These are phyloP conservation scores for Linyphia triangularis DNA, from an alignment of 2,888 invertebrate genomes.

Conservation along the genomic window DNA sequence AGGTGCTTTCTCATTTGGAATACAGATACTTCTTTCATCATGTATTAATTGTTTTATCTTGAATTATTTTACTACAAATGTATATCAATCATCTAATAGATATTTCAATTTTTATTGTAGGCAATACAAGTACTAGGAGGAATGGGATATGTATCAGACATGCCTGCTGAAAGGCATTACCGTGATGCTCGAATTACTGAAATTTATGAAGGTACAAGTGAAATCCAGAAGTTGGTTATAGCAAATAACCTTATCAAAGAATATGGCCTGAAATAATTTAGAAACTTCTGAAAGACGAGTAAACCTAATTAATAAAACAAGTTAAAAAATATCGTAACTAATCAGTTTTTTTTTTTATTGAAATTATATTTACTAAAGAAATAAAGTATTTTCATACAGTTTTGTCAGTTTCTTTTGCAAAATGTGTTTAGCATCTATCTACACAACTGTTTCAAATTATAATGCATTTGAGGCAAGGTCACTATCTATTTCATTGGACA, in stretches of 20 bases:
- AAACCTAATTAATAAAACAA: too few relatives aligned
- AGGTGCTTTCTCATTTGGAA: too few relatives aligned
- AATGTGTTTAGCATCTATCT: background rate
- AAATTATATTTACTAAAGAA: conserved; percentile 7
- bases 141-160: conserved; percentile 96
- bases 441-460: background rate
- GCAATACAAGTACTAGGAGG: conserved; percentile 93
- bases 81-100: background rate
- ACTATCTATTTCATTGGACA: conserved; percentile 89
- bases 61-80: background rate
- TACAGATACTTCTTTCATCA: too few relatives aligned
- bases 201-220: conserved; percentile 98
- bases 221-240: conserved; percentile 96
- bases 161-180: conserved; percentile 97
- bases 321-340: background rate
- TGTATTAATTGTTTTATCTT: too few relatives aligned
- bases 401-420: background rate
- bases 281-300: background rate
- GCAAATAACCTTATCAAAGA: conserved; percentile 93
- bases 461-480: conserved; percentile 38
- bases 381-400: conserved; percentile 40
- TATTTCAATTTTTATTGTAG: conserved; percentile 81
- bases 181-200: conserved; percentile 97
- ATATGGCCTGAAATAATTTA: conserved; percentile 82
- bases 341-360: background rate